Evolutionary conservation across 2,113 vertebrate genomes (phyloP).

Genomic region (Mus musculus): GRCm39 chr3:77247501-77248000

Average conservation of each 20-base stretch:
- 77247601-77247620: background rate
- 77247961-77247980: too few relatives aligned
- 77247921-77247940: too few relatives aligned
- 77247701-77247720: too few relatives aligned
- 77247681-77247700: too few relatives aligned
- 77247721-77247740: background rate
- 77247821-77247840: background rate
- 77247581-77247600: background rate
- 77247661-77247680: too few relatives aligned
- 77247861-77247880: too few relatives aligned
- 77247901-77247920: too few relatives aligned
- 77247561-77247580: background rate
- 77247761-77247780: background rate
- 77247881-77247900: too few relatives aligned
- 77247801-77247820: background rate
- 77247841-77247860: background rate
- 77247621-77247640: background rate
- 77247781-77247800: background rate
- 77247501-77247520: background rate
- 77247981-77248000: too few relatives aligned
- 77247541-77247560: background rate
- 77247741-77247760: background rate
- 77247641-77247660: too few relatives aligned
- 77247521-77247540: background rate
- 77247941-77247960: too few relatives aligned